phyloP scores from a whole-genome alignment of 2,888 invertebrate genomes.

The Drosophila kanekoi region DNA sequence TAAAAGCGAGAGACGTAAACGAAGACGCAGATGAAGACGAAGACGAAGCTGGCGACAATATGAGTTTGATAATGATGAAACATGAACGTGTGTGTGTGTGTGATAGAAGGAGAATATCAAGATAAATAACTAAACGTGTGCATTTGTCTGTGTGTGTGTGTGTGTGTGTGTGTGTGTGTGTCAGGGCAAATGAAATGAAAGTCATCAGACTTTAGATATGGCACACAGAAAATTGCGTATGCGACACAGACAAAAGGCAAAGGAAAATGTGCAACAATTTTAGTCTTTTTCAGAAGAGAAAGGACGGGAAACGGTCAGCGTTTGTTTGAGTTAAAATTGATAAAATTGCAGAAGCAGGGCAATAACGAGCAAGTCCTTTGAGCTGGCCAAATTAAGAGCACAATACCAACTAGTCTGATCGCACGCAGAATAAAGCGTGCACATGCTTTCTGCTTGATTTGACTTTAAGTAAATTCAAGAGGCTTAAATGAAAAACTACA shows the following conservation, averaged over 20 bases:
- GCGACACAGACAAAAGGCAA: constrained; percentile 57
- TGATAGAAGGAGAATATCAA: constrained; percentile 58
- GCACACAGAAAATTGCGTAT: constrained; percentile 68
- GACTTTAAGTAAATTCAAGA: constrained; percentile 61
- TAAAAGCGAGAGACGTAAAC: constrained; percentile 28
- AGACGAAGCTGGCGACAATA: constrained; percentile 69
- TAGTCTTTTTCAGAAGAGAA: neutral
- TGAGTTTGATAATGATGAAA: constrained; percentile 81
- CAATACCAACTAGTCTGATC: constrained; percentile 9
- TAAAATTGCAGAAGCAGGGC: constrained; percentile 46
- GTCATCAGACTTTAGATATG: constrained; percentile 69
- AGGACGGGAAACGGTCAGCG: constrained; percentile 19
- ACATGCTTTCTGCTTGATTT: constrained; percentile 61
- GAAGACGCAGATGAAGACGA: constrained; percentile 20
- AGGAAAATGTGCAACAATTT: constrained; percentile 50
- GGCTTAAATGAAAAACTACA: constrained; percentile 1
- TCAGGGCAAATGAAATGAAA: constrained; percentile 73
- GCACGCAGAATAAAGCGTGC: neutral
- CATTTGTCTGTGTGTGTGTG: constrained; percentile 18
- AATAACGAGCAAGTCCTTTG: neutral
- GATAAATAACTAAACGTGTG: constrained; percentile 69
- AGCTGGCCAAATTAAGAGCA: constrained; percentile 7
- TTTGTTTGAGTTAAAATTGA: constrained; percentile 47
- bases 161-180: constrained; percentile 33
- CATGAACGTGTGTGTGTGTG: constrained; percentile 55